Evolutionary conservation across 2,888 invertebrate species (phyloP).

Genomic region (Chrysina gloriosa): DNA sequence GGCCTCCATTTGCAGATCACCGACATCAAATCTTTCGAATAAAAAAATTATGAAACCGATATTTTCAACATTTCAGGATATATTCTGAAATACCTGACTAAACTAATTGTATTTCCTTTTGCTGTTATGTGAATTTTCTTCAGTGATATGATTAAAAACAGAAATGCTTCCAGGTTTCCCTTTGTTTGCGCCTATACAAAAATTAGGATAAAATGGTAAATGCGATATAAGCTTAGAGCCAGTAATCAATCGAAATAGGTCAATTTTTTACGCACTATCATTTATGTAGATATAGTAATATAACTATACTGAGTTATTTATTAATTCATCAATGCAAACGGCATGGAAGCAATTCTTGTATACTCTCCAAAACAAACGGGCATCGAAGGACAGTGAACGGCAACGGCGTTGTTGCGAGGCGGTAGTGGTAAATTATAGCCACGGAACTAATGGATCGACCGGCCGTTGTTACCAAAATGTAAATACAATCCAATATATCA

Average conservation of each 20-base stretch:
- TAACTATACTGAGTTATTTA: slow-evolving; percentile 8
- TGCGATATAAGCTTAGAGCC: too few species aligned
- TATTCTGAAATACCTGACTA: too few species aligned
- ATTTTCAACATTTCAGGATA: too few species aligned
- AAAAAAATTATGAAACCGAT: too few species aligned
- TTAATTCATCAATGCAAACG: slow-evolving; percentile 10
- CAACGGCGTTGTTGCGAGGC: background rate
- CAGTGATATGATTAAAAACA: too few species aligned
- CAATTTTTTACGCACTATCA: background rate
- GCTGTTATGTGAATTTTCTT: too few species aligned
- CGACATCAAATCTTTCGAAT: too few species aligned
- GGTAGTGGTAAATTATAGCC: slow-evolving; percentile 21
- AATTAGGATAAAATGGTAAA: too few species aligned
- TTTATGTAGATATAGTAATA: background rate
- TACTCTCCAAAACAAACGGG: background rate
- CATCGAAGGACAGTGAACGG: background rate
- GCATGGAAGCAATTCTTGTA: background rate
- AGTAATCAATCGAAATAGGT: background rate
- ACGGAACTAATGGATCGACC: slow-evolving; percentile 33
- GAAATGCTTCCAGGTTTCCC: too few species aligned
- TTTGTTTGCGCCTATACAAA: too few species aligned
- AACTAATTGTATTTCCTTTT: too few species aligned
- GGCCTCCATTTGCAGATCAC: too few species aligned
- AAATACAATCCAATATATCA: slow-evolving; percentile 36
- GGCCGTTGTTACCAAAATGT: slow-evolving; percentile 33